phyloP scores from a whole-genome alignment of 2,888 invertebrate genomes.

The Myopa testacea region DNA sequence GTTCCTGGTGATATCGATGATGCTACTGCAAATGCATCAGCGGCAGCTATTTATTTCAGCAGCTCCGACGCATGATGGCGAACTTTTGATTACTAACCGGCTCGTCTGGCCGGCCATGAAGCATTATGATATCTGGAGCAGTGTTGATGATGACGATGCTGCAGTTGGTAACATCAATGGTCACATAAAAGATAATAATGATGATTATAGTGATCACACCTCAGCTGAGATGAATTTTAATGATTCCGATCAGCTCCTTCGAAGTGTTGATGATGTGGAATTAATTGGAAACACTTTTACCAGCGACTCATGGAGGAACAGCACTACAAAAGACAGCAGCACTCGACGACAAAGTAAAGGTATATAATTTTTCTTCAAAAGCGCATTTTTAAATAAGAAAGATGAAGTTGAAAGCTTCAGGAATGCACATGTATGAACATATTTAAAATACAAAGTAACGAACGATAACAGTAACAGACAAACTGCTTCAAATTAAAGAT shows the following conservation, averaged over 20 bases:
- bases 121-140: slow-evolving; percentile 65
- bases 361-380: not conserved
- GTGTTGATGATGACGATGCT: slow-evolving; percentile 30
- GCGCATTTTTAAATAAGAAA: not conserved
- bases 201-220: not conserved
- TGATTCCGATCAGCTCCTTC: slow-evolving; percentile 8
- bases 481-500: no score
- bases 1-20: not conserved
- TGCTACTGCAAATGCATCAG: no score
- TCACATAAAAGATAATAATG: not conserved
- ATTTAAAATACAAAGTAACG: no score
- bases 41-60: slow-evolving; percentile 22
- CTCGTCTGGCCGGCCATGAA: slow-evolving; percentile 63
- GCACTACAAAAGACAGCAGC: not conserved
- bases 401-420: not conserved
- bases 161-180: slow-evolving; percentile 13
- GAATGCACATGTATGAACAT: no score
- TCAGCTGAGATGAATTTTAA: not conserved
- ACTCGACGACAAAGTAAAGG: slow-evolving; percentile 36
- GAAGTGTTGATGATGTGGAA: slow-evolving; percentile 22
- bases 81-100: slow-evolving; percentile 39
- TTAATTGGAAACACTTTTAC: slow-evolving; percentile 26
- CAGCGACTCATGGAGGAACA: slow-evolving; percentile 20
- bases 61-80: slow-evolving; percentile 41
- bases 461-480: no score